A percentile compares a stretch with the other conserved stretches of the same genome.
Evolutionary conservation across 1,140 invertebrate species (phyloP).

Genomic region (Caerostris darwini): DNA sequence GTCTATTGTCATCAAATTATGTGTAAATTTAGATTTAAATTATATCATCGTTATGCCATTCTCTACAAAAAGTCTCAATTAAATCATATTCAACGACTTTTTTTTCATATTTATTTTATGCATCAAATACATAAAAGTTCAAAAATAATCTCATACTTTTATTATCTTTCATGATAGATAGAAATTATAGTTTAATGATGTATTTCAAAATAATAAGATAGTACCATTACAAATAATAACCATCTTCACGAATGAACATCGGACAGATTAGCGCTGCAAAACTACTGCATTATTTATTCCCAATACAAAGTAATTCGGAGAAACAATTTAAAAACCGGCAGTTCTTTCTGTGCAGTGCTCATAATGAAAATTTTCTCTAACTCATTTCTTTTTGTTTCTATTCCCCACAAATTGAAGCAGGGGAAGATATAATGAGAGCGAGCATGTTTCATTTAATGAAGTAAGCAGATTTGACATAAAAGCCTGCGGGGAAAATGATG

Average conservation of each 20-base stretch:
- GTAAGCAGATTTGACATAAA: background rate
- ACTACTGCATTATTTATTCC: background rate
- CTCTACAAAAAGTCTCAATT: too few species aligned
- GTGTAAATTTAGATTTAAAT: too few species aligned
- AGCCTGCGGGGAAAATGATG: background rate
- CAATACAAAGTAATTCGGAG: background rate
- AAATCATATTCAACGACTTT: too few species aligned
- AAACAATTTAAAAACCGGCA: background rate
- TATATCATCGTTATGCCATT: too few species aligned
- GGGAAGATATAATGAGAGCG: background rate
- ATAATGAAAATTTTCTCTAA: background rate
- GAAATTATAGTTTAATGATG: too few species aligned
- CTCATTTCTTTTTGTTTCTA: background rate
- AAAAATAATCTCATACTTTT: too few species aligned
- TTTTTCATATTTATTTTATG: too few species aligned
- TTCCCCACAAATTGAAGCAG: background rate
- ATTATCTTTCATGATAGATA: too few species aligned
- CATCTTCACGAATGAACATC: background rate
- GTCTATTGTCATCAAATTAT: too few species aligned
- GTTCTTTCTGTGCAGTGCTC: background rate
- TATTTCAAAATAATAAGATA: too few species aligned
- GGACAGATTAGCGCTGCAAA: background rate
- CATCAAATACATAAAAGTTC: too few species aligned
- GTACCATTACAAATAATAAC: too few species aligned
- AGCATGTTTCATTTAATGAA: constrained; percentile 3